These are phyloP conservation scores for Otolemur crassicaudatus DNA, from an alignment of 2,797 vertebrate genomes.

Conservation along the genomic window DNA sequence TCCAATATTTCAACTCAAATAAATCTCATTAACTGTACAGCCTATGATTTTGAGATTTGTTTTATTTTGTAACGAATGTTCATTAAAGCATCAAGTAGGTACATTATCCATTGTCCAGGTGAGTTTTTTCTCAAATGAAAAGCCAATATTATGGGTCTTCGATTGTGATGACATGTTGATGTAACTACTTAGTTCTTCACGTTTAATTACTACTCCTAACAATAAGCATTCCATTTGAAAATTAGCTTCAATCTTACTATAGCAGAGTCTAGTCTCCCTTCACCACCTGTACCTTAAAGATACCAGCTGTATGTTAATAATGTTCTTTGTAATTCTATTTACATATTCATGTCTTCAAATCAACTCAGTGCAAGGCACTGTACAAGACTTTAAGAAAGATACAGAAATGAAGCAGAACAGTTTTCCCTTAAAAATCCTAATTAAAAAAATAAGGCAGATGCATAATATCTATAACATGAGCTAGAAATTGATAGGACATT, in stretches of 20 bases:
- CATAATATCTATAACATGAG: not conserved
- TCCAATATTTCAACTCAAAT: not conserved
- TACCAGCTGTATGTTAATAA: not conserved
- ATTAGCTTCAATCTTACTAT: not conserved
- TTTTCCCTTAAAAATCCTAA: not conserved
- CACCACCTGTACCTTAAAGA: not conserved
- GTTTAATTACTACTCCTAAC: slow-evolving; percentile 22
- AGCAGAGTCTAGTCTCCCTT: not conserved
- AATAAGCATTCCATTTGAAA: not conserved
- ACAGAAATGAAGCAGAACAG: not conserved
- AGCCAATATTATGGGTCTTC: not conserved
- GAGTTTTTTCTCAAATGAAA: not conserved
- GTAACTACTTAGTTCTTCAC: not conserved
- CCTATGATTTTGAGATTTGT: not conserved
- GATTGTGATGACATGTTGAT: not conserved
- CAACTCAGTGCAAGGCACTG: not conserved
- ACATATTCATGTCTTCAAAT: not conserved
- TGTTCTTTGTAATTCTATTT: not conserved
- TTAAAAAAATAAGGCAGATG: not conserved
- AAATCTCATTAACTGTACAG: not conserved
- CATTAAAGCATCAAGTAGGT: not conserved
- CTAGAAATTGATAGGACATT: not conserved
- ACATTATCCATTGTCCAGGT: not conserved
- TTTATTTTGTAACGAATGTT: not conserved
- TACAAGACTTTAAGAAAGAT: not conserved